Base-by-base conservation (phyloP, 2,888 invertebrate species). In the Parascotia fuliginaria region DNA sequence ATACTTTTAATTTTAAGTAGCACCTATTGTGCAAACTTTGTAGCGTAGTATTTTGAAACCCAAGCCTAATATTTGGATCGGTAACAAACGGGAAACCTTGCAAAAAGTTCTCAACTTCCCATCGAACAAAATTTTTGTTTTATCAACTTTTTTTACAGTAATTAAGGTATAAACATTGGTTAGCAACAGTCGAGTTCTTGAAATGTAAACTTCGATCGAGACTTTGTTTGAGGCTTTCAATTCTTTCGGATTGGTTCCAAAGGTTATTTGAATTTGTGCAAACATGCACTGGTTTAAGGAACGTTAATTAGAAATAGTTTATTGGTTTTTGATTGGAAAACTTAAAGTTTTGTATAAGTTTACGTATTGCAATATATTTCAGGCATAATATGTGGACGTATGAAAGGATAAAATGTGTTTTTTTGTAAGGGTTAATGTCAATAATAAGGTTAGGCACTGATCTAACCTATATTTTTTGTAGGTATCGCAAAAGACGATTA, bases 1-100 rank as follows among this genome's bases (percentile, higher is more conserved):
- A 62, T 65, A 57, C 56, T 52, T 65, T 57, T 58, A 69, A 71
- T 61, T 71, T 66, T 58, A 66, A 58, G 51, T 42, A 50, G 9
- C 31, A 47, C 15, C 41, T 37, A 49, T 65, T 65, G 47, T 63
- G 24, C 48, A 39, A 49, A 65, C 14, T 56, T 33, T 11, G 12
- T 50, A 9, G 43, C 44, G 53, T 57, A 50, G 46, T 61, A 58
- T 65, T 59, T 56, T 42, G 45, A 56, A 56, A 50, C 44, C 42
- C 42, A 55, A 63, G 53, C 61, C 53, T 36, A 50, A 57, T 60
- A 72, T 64, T 65, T 52, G 48, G 47, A 55, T 58, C 46, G 39
- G 51, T 45, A 46, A 60, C 60, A 62, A 59, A 42, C 39, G 42
- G 29, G 55, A 67, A 69, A 38, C 63, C 65, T 56, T 60, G 41